Evolutionary conservation across 2,113 vertebrate species (phyloP), one percentile per base, ranked within the genome.

Genomic region (Bagarius yarrelli): DNA sequence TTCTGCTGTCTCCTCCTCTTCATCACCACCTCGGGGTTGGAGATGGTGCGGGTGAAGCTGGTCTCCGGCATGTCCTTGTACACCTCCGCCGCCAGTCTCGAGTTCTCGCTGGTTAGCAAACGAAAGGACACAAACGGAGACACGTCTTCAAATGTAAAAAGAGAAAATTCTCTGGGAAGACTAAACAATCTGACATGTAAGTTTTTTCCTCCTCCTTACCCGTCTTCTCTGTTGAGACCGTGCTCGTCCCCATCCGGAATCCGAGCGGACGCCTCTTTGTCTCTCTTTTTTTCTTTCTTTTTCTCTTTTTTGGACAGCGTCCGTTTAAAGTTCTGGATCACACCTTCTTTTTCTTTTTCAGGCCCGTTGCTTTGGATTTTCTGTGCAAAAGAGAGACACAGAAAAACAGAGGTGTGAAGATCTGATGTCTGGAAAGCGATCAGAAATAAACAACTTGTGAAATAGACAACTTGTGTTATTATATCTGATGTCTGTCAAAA

Each of bases 41-140:
- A 99, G 89, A 99, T 99, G 12, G 98, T 99, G 23, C 98, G 91
- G 6, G 98, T 99, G 76, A 99, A 99, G 91, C 98, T 99, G 63
- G 96, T 99, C 87, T 99, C 98, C 0, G 98, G 98, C 98, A 99
- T 99, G 88, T 99, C 98, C 88, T 99, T 99, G 88, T 99, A 99
- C 67, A 99, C 96, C 84, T 99, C 98, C 0, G 96, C 96, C 16
- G 97, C 98, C 88, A 99, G 93, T 9, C 95, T 94, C 14, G 93
- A 97, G 88, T 97, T 97, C 89, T 98, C 97, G 59, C 97, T 98
- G 81, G 1, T 47, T 12, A 13, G 13, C 47, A 53, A 30, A 71
- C 3, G 15, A 16, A 25, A 23, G n/a, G 15, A 69, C 8, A 55
- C 8, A 59, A 27, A 27, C 32, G 32, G 27, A 59, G 44, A 66